Conservation (phyloP, 2,113 vertebrate genomes). For the Cyrtonyx montezumae region DNA sequence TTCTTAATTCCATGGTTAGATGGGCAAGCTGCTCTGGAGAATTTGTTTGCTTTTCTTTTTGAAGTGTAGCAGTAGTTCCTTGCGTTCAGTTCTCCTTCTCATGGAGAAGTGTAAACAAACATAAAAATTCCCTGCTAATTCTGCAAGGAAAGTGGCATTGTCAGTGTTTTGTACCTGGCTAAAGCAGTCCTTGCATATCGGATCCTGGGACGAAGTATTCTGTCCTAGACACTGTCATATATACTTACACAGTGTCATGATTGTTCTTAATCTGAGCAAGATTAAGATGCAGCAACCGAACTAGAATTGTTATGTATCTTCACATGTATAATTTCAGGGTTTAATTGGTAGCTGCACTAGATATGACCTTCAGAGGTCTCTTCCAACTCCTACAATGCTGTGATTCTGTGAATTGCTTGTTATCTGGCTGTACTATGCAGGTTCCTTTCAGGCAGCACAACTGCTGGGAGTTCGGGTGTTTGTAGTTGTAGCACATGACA, state of each 20-base stretch:
- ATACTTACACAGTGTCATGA: background rate
- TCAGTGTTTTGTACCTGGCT: fast-evolving
- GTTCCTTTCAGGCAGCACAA: background rate
- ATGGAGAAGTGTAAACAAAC: background rate
- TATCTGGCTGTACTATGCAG: background rate
- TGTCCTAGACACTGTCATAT: background rate
- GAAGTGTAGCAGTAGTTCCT: background rate
- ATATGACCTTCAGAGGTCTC: no score
- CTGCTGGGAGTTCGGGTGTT: background rate
- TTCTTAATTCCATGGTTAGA: background rate
- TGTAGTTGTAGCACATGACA: background rate
- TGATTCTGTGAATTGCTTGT: no score
- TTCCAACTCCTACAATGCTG: no score
- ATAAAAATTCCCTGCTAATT: background rate
- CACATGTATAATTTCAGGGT: background rate
- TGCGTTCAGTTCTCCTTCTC: background rate
- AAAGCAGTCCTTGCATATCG: background rate
- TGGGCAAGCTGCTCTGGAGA: background rate
- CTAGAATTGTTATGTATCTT: background rate
- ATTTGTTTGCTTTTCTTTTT: background rate
- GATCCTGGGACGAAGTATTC: background rate
- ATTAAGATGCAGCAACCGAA: background rate
- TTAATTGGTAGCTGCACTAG: background rate
- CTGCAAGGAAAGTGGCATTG: background rate
- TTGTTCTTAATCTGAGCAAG: background rate